phyloP scores from a whole-genome alignment of 1,140 invertebrate species.

The Penaeus chinensis region DNA sequence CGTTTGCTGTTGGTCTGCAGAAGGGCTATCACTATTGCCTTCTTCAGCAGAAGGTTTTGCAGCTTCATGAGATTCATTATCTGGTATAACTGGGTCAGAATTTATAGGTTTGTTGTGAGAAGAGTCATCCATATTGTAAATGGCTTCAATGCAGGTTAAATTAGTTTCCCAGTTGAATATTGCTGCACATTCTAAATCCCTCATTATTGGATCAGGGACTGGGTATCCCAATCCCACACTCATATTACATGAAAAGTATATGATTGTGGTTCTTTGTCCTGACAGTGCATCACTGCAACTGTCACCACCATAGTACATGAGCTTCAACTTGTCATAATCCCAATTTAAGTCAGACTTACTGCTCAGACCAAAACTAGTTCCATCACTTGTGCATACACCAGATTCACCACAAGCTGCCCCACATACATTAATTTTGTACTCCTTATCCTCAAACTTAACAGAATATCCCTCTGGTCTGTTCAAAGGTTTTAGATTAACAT shows the following conservation, averaged over 20 bases:
- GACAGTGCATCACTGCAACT: slow-evolving; percentile 37
- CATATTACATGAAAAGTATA: slow-evolving; percentile 61
- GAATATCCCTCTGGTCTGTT: slow-evolving; percentile 37
- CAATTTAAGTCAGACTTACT: slow-evolving; percentile 48
- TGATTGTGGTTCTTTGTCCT: slow-evolving; percentile 41
- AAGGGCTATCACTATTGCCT: neutral
- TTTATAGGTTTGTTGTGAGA: neutral
- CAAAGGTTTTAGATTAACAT: slow-evolving; percentile 53
- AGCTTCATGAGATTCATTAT: neutral
- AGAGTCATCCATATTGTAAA: slow-evolving; percentile 37
- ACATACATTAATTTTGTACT: slow-evolving; percentile 55
- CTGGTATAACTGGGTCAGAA: neutral
- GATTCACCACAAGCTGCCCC: slow-evolving; percentile 47
- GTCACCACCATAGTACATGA: slow-evolving; percentile 51
- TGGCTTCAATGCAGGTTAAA: slow-evolving; percentile 57
- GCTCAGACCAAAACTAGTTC: slow-evolving; percentile 48
- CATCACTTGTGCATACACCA: slow-evolving; percentile 45
- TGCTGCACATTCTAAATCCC: slow-evolving; percentile 25
- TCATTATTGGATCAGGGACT: slow-evolving; percentile 56
- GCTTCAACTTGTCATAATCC: slow-evolving; percentile 43
- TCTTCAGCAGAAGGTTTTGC: neutral
- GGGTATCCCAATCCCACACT: slow-evolving; percentile 50
- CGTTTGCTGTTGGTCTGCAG: neutral
- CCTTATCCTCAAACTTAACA: slow-evolving; percentile 41
- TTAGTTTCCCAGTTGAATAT: slow-evolving; percentile 57